Evolutionary conservation across 2,888 invertebrate genomes (phyloP).

Genomic region (Margaritifera margaritifera): DNA sequence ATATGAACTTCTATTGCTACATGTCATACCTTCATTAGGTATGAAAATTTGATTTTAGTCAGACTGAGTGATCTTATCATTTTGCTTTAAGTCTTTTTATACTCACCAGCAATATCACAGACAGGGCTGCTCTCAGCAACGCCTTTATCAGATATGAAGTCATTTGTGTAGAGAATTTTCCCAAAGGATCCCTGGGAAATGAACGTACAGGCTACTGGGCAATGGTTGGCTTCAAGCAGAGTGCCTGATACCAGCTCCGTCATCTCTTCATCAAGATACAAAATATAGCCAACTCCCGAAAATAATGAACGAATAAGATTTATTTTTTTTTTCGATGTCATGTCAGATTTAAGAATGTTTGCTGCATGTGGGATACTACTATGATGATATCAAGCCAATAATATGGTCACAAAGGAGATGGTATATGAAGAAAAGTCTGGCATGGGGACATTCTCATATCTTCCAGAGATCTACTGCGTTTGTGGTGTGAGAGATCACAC

Average conservation of each 20-base stretch:
- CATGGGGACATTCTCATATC: constrained; percentile 50
- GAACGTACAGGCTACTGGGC: constrained; percentile 74
- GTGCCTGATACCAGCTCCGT: constrained; percentile 69
- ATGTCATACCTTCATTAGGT: too few species aligned
- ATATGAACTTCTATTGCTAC: too few species aligned
- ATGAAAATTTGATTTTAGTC: too few species aligned
- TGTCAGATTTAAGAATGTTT: constrained; percentile 56
- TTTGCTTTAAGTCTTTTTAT: too few species aligned
- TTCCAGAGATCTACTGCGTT: constrained; percentile 72
- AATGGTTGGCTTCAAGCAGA: constrained; percentile 73
- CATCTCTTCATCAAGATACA: constrained; percentile 45
- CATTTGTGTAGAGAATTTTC: constrained; percentile 72
- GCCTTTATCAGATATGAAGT: too few species aligned
- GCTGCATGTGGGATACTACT: constrained; percentile 67
- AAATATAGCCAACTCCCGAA: constrained; percentile 35
- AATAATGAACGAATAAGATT: constrained; percentile 51
- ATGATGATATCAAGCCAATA: constrained; percentile 68
- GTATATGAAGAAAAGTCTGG: constrained; percentile 69
- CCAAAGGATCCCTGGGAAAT: constrained; percentile 74
- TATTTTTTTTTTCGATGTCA: constrained; percentile 46
- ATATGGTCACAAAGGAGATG: constrained; percentile 73
- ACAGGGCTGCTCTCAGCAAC: too few species aligned
- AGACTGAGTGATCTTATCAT: neutral
- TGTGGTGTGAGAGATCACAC: constrained; percentile 66
- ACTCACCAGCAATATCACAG: too few species aligned